Base-by-base conservation (phyloP, 2,797 vertebrate species). In the Onychomys leucogaster region DNA sequence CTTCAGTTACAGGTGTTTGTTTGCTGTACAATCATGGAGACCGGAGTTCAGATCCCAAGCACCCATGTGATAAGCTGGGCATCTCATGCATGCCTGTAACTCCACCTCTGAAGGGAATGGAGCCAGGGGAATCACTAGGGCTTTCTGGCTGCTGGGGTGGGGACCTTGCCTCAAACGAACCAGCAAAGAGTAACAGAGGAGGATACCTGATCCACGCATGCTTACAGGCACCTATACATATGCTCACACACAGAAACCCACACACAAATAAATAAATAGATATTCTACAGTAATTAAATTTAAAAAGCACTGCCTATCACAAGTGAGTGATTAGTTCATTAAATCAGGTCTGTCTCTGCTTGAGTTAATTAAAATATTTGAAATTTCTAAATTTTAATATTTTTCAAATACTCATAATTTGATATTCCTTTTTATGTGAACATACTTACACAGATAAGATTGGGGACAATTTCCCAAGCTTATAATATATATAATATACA, bases 321-420 rank as follows among this genome's bases (percentile, higher is more conserved):
- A 73, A 52, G 12, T 25, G 12, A 77, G 11, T 52, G 43, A 81
- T 57, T 37, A 71, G 23, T 12, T 89, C n/a, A 49, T 55, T 93
- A 52, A 71, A 37, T 83, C 23, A 78, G 23, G 21, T 37, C 8
- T 49, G 73, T 5, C 2, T 57, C 67, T 65, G 2, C 9, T 76
- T 43, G 43, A 84, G 14, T 75, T 86, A 77, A 86, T 57, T 82
- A 91, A 92, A 82, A 80, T 10, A 94, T 52, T 80, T 92, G 46
- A 67, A 78, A 34, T 69, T 55, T 82, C 69, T 89, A 71, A 34
- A 86, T 37, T 92, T 80, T 76, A 69, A 55, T 37, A 21, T 75
- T 89, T 90, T 78, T 57, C 17, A 94, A 69, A 84, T 52, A 71
- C 17, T 87, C 29, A 17, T 34, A 75, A 63, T 63, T 83, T 94